Percentiles rank a stretch among this genome's conserved stretches.
phyloP scores from a whole-genome alignment of 2,888 invertebrate genomes.

The Yponomeuta malinellus region DNA sequence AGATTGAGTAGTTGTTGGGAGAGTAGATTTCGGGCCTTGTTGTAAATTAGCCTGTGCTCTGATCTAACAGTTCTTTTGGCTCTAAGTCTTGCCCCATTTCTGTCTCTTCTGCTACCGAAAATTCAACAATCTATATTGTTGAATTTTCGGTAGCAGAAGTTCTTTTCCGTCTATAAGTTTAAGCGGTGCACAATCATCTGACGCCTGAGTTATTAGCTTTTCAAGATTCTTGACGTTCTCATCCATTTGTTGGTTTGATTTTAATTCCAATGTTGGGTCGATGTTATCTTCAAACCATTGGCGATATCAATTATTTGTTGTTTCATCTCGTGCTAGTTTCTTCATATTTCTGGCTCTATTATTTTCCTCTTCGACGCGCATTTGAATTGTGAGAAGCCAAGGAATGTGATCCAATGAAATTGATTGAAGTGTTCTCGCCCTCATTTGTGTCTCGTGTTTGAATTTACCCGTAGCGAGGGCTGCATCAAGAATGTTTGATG shows the following conservation, averaged over 20 bases:
- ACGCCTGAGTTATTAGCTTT: constrained; percentile 2
- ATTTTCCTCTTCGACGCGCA: neutral
- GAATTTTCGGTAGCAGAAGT: constrained; percentile 4
- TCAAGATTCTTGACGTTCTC: constrained; percentile 3
- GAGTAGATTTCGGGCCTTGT: constrained; percentile 9
- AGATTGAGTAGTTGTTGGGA: constrained; percentile 9
- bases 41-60: constrained; percentile 9
- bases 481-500: constrained; percentile 7
- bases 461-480: constrained; percentile 7
- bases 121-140: too few species aligned
- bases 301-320: constrained; percentile 1
- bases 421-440: neutral
- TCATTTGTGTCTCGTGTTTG: constrained; percentile 2
- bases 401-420: constrained; percentile 11
- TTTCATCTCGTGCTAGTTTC: neutral
- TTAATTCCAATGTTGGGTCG: neutral
- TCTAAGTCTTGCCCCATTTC: constrained; percentile 12
- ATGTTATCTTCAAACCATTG: constrained; percentile 1
- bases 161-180: constrained; percentile 8
- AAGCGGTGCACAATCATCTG: constrained; percentile 14
- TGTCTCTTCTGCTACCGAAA: too few species aligned
- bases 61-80: constrained; percentile 9
- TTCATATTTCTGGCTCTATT: neutral
- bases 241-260: constrained; percentile 9
- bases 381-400: constrained; percentile 4